Conservation (phyloP, 2,888 invertebrate genomes). For the Notodromas monacha region DNA sequence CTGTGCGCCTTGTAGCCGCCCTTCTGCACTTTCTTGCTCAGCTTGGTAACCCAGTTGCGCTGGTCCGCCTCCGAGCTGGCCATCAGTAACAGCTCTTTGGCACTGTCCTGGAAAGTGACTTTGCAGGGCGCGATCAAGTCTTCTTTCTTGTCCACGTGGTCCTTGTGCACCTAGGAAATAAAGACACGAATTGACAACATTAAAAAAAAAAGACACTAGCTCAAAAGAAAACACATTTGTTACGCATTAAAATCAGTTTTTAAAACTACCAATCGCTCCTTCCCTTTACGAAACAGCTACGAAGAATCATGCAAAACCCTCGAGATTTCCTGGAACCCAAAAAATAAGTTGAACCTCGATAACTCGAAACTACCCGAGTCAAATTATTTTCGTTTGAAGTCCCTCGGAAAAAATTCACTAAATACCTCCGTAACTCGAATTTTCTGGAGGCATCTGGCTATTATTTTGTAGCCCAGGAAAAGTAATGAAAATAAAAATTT, state of each 20-base stretch:
- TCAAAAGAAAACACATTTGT: not conserved
- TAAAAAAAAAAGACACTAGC: slow-evolving; percentile 10
- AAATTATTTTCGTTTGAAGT: no score
- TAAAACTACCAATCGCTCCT: not conserved
- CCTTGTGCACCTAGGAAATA: slow-evolving; percentile 90
- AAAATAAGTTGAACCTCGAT: no score
- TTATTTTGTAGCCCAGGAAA: no score
- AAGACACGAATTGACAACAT: slow-evolving; percentile 87
- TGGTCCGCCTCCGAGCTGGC: slow-evolving; percentile 57
- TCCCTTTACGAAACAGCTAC: not conserved
- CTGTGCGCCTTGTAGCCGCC: slow-evolving; percentile 60
- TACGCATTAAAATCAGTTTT: not conserved
- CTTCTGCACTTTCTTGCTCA: slow-evolving; percentile 68
- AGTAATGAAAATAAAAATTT: no score
- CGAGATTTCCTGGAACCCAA: no score
- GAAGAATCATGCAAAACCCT: no score
- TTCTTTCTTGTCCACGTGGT: slow-evolving; percentile 57
- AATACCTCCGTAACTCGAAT: no score
- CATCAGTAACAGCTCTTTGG: slow-evolving; percentile 67
- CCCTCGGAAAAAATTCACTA: no score
- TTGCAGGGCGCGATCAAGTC: slow-evolving; percentile 77
- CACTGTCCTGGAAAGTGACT: slow-evolving; percentile 67
- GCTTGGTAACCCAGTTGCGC: slow-evolving; percentile 62
- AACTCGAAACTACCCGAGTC: no score
- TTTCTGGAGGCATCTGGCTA: no score